These are phyloP conservation scores for Solea solea DNA, from an alignment of 2,113 vertebrate species.

Conservation along the genomic window DNA sequence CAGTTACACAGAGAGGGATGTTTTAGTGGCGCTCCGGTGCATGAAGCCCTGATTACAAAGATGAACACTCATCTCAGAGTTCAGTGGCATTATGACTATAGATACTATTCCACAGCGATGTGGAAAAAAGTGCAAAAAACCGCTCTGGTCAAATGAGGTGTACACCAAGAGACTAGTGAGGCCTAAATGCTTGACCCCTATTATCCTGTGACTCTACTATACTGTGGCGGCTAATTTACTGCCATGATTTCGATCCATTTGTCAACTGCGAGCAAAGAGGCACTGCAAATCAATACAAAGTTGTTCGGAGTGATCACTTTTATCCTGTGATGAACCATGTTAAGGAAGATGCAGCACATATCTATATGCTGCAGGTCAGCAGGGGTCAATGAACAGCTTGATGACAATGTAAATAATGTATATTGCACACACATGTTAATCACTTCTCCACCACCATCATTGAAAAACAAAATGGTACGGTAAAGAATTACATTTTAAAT, in stretches of 20 bases:
- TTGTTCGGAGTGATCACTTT: background rate
- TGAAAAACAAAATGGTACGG: too few species aligned
- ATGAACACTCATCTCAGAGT: background rate
- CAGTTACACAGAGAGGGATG: background rate
- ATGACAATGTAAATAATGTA: background rate
- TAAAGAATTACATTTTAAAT: too few species aligned
- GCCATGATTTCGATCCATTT: background rate
- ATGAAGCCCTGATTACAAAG: slow-evolving; percentile 1
- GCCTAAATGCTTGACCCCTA: background rate
- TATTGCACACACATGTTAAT: too few species aligned
- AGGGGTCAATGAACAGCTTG: background rate
- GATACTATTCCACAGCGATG: background rate
- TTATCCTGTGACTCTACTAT: background rate
- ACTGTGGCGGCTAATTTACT: background rate
- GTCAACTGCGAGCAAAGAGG: background rate
- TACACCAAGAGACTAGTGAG: background rate
- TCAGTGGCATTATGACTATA: background rate
- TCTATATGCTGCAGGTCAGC: background rate
- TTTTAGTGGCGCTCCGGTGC: background rate
- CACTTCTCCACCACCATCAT: too few species aligned
- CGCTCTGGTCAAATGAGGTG: background rate
- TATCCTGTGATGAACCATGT: background rate
- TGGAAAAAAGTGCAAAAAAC: too few species aligned
- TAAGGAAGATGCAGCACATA: background rate
- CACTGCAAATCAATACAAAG: background rate